Base-by-base conservation (phyloP, 2,113 vertebrate genomes). In the Phalacrocorax pelagicus region DNA sequence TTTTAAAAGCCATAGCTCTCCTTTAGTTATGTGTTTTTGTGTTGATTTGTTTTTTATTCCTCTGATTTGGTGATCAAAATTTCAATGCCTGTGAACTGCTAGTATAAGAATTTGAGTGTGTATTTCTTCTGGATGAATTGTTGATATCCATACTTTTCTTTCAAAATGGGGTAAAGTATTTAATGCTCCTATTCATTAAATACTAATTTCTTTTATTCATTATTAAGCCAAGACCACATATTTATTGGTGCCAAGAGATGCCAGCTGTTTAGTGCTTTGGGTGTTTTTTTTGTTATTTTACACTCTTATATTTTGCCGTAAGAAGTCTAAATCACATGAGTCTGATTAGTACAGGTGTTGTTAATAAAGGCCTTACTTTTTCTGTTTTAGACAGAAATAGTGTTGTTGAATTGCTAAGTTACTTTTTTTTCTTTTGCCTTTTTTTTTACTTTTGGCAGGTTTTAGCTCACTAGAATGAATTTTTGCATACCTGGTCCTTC, bases 171-270 rank as follows among this genome's bases (percentile, higher is more conserved):
- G 21, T 23, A 40, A 92, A 91, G 49, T 57, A 20, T 88, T 86
- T 70, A 90, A 57, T 93, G 59, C 38, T 92, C 26, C 29, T 12
- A 59, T 93, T 94, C 40, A 78, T 93, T 90, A 86, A 92, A 71
- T 78, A 84, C 26, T 90, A 36, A 69, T 88, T 87, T 90, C 7
- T 93, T 83, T 86, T 86, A 80, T 96, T 88, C 92, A 51, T 94
- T 75, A 86, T 92, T 90, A 95, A 90, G 36, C 12, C 32, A 88
- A 87, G 85, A 90, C 66, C 74, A 88, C 11, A 3, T 90, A 92
- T 82, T 92, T 95, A 83, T 81, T 93, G 58, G 24, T 82, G 54
- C 29, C 58, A 58, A 58, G 74, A 75, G 71, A 88, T 88, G 20
- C 42, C 54, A 90, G 67, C 79, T 90, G 75, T 88, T 95, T 78